phyloP scores from a whole-genome alignment of 2,797 vertebrate species.

The Fratercula arctica region DNA sequence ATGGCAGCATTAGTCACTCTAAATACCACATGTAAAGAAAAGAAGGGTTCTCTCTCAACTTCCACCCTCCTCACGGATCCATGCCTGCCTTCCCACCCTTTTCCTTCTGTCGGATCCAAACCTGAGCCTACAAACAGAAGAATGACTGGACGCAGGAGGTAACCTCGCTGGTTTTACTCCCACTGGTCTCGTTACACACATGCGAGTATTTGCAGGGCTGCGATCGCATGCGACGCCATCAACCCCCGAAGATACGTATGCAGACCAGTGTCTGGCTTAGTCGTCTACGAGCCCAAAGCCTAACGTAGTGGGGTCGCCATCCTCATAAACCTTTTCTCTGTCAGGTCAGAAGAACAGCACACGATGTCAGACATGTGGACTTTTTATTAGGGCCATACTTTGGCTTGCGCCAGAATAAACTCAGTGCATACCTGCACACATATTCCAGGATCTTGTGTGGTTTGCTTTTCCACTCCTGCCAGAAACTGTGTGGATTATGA shows the following conservation, averaged over 20 bases:
- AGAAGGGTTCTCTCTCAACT: neutral
- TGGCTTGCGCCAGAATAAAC: neutral
- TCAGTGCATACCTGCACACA: neutral
- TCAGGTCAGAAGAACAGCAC: neutral
- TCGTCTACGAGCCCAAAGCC: neutral
- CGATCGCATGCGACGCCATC: neutral
- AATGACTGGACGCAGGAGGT: accelerated
- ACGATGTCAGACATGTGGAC: neutral
- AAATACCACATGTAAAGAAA: neutral
- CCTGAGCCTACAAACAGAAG: neutral
- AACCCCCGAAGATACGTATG: accelerated
- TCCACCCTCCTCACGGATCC: accelerated
- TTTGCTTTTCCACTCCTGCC: neutral
- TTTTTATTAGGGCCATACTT: neutral
- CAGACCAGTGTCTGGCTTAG: neutral
- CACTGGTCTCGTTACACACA: neutral
- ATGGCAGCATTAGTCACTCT: neutral
- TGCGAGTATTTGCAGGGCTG: neutral
- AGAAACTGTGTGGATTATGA: neutral
- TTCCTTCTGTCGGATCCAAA: neutral
- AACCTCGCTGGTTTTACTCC: neutral
- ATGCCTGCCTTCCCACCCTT: neutral
- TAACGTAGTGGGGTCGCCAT: neutral
- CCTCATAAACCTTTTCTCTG: neutral
- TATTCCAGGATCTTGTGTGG: neutral